A percentile compares a stretch with the other conserved stretches of the same genome.
Evolutionary conservation across 2,113 vertebrate species (phyloP).

Genomic region (Alethe castanea): DNA sequence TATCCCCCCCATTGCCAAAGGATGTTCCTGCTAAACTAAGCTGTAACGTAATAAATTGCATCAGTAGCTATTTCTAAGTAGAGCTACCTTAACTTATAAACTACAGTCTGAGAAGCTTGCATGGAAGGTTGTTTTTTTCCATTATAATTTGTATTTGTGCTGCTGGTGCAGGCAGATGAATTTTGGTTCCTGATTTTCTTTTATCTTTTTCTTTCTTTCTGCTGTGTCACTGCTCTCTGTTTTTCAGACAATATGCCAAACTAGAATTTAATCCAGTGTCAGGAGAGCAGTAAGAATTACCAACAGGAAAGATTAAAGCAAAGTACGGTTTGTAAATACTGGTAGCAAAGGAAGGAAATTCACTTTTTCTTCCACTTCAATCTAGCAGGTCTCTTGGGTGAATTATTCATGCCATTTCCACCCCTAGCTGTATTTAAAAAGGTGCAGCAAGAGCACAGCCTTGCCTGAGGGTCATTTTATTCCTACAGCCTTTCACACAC

Average conservation of each 20-base stretch:
- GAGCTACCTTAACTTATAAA: not conserved
- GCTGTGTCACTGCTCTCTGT: not conserved
- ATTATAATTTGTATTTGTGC: not conserved
- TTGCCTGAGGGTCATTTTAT: not conserved
- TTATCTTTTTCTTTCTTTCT: not conserved
- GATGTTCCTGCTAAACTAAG: not conserved
- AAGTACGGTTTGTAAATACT: not conserved
- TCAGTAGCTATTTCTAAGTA: not conserved
- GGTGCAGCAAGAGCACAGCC: not conserved
- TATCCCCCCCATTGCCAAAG: not conserved
- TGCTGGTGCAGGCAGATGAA: not conserved
- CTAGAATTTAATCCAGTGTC: not conserved
- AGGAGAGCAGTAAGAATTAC: not conserved
- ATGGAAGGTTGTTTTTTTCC: not conserved
- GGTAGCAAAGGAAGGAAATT: not conserved
- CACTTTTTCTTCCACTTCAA: not conserved
- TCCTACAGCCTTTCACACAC: not conserved
- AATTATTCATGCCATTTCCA: not conserved
- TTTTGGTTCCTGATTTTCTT: not conserved
- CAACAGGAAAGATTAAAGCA: not conserved
- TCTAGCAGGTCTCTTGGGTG: not conserved
- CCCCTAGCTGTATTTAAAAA: not conserved
- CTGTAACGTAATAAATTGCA: not conserved
- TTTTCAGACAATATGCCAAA: not conserved
- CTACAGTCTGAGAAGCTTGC: not conserved